Percentiles rank a stretch among this genome's conserved stretches.
phyloP scores from a whole-genome alignment of 2,797 vertebrate species.

The Melanotaenia parkinsoni region DNA sequence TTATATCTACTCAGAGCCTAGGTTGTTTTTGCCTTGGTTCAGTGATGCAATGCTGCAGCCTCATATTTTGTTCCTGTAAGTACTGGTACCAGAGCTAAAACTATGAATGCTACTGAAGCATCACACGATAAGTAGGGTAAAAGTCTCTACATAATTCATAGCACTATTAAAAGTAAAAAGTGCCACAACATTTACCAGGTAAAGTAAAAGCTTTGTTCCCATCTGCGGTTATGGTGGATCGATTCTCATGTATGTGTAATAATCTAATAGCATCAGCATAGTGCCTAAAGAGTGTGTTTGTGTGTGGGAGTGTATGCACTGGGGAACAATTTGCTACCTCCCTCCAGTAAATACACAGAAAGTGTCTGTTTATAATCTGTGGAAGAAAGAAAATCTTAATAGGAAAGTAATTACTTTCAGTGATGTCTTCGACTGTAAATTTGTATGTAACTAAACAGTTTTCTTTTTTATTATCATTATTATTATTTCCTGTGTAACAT shows the following conservation, averaged over 20 bases:
- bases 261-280: conserved; percentile 67
- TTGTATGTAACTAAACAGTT: conserved; percentile 5
- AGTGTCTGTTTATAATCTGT: conserved; percentile 48
- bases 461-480: neutral
- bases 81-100: conserved; percentile 5
- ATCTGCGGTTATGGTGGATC: conserved; percentile 72
- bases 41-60: neutral
- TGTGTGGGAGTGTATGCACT: conserved; percentile 61
- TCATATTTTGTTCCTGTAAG: conserved; percentile 16
- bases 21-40: neutral
- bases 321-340: conserved; percentile 67
- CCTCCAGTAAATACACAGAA: conserved; percentile 62
- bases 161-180: conserved; percentile 49
- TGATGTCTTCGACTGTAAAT: conserved; percentile 26
- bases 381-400: conserved; percentile 57
- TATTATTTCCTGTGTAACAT: conserved; percentile 9
- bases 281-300: conserved; percentile 53
- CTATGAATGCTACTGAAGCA: conserved; percentile 22
- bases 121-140: conserved; percentile 36
- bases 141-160: conserved; percentile 56
- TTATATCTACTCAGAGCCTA: neutral
- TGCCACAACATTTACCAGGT: conserved; percentile 56
- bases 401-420: conserved; percentile 52
- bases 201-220: conserved; percentile 53
- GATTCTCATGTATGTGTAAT: conserved; percentile 71